Conservation (phyloP, 1,140 invertebrate genomes). For the Atopsyche davidsoni region DNA sequence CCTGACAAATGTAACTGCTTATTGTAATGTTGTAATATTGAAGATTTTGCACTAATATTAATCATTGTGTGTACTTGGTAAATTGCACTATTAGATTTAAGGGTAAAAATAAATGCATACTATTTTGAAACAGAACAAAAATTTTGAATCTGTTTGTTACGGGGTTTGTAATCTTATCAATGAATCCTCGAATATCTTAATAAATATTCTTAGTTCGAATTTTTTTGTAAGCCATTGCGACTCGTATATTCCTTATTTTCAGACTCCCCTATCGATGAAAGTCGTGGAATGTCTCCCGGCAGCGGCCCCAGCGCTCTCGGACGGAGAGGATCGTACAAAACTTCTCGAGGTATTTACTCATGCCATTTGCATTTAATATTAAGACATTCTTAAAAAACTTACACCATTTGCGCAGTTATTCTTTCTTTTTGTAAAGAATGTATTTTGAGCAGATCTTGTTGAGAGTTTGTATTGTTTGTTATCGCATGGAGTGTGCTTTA, state of each 20-base stretch:
- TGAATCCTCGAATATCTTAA: too few relatives aligned
- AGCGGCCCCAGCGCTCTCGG: constrained; percentile 62
- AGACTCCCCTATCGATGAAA: constrained; percentile 75
- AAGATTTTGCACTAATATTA: too few relatives aligned
- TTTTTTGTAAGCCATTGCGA: not conserved
- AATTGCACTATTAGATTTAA: too few relatives aligned
- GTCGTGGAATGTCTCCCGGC: constrained; percentile 65
- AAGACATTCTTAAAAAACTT: too few relatives aligned
- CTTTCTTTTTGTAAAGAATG: too few relatives aligned
- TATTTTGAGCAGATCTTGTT: too few relatives aligned
- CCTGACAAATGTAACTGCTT: too few relatives aligned
- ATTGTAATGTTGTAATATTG: too few relatives aligned
- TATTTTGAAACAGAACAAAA: too few relatives aligned
- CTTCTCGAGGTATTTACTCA: constrained; percentile 62
- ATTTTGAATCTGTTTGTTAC: not conserved
- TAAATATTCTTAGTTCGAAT: not conserved
- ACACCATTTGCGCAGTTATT: too few relatives aligned
- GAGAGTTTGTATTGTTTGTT: constrained; percentile 7
- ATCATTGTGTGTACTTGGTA: not conserved
- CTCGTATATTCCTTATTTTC: constrained; percentile 37
- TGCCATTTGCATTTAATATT: not conserved
- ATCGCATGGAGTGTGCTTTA: constrained; percentile 10
- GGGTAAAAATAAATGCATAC: too few relatives aligned
- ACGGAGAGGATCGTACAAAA: constrained; percentile 78
- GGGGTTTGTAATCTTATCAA: too few relatives aligned